A percentile compares a stretch with the other conserved stretches of the same genome.
These are phyloP conservation scores for Sterrhoptilus dennistouni DNA, from an alignment of 2,113 vertebrate species.

Conservation along the genomic window DNA sequence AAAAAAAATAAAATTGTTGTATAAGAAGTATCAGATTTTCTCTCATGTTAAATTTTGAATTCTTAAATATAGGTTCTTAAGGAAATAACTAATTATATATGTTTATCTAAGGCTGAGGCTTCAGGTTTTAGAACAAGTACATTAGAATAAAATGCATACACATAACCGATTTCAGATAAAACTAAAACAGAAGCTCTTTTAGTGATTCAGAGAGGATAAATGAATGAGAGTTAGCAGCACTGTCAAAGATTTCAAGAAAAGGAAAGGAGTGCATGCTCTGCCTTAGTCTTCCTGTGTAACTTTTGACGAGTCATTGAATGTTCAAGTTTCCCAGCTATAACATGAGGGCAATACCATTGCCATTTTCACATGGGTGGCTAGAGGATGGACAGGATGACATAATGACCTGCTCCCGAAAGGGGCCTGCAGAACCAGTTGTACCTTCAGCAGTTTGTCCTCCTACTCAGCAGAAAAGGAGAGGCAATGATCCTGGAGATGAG, in stretches of 20 bases:
- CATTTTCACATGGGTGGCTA: background rate
- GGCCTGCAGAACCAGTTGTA: background rate
- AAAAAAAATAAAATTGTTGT: background rate
- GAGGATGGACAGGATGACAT: background rate
- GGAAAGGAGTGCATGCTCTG: background rate
- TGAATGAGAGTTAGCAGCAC: background rate
- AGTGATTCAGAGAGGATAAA: background rate
- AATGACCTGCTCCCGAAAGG: background rate
- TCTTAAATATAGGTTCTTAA: background rate
- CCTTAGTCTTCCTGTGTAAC: background rate
- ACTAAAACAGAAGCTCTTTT: background rate
- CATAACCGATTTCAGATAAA: background rate
- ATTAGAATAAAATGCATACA: background rate
- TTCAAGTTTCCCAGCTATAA: background rate
- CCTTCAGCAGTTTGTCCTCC: background rate
- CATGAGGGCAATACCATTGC: background rate
- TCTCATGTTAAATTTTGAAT: background rate
- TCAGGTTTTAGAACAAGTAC: background rate
- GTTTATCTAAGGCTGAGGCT: background rate
- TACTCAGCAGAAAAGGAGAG: constrained; percentile 2
- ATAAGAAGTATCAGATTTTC: background rate
- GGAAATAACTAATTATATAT: background rate
- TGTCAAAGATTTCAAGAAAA: background rate
- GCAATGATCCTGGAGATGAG: constrained; percentile 1
- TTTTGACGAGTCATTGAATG: background rate